Evolutionary conservation across 2,797 vertebrate genomes (phyloP), one percentile per base, ranked within the genome.

Genomic region (Myripristis murdjan): DNA sequence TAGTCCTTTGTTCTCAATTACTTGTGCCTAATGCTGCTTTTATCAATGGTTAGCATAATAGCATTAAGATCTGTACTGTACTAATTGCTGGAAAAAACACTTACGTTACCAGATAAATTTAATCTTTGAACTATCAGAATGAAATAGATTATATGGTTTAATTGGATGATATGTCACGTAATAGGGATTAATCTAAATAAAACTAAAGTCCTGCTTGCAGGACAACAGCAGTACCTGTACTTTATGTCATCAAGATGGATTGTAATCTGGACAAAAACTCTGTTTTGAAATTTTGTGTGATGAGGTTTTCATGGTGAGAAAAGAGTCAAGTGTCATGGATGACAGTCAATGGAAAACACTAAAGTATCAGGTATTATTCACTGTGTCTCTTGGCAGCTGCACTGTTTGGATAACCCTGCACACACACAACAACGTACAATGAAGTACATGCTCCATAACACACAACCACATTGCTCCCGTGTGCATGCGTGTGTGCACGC

Each of bases 1-100:
- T 48, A 73, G 76, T 80, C 60, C 84, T 92, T 91, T 90, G 84
- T 91, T 91, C 84, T 88, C 64, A 60, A 75, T 85, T 76, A 83
- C 59, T 76, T 62, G 59, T 58, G 31, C 48, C 63, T 77, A 78
- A 84, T 89, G 64, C 47, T 64, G 3, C 61, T 77, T 87, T 69
- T 80, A 79, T 82, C 78, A 91, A 86, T 81, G 76, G 73, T 16
- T 16, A 16, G 43, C n/a, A 12, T 65, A 71, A 78, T 68, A 57
- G 49, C 54, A 23, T 59, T 15, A 12, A 70, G 51, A 75, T 89
- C 68, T 84, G 69, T 44, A 28, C 53, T 78, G 79, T 82, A 64
- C 64, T 20, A 70, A 65, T 53, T 24, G 55, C 57, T 61, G 61
- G 35, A 22, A 66, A n/a, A 88, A 83, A 83, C 73, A 79, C 70